These are phyloP conservation scores for Andricus grossulariae DNA, from an alignment of 1,140 invertebrate genomes.

Conservation along the genomic window DNA sequence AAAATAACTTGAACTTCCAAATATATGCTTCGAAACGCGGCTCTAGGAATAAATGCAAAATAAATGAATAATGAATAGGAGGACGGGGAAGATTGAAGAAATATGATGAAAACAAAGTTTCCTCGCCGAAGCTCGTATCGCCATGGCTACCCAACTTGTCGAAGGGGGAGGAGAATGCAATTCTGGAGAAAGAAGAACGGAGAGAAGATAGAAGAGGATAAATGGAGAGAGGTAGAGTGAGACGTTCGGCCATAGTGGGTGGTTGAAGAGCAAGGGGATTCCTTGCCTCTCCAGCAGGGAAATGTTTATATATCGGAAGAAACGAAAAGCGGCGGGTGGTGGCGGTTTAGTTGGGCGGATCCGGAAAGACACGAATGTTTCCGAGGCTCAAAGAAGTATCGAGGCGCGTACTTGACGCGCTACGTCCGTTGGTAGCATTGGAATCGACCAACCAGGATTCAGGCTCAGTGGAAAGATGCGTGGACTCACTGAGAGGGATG, in stretches of 20 bases:
- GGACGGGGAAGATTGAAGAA: slow-evolving; percentile 40
- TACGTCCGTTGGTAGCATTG: neutral
- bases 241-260: slow-evolving; percentile 8
- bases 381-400: neutral
- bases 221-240: neutral
- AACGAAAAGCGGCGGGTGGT: slow-evolving; percentile 48
- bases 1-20: too few relatives aligned
- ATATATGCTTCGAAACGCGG: neutral
- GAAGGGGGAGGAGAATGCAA: slow-evolving; percentile 42
- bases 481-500: neutral
- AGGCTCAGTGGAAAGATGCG: slow-evolving; percentile 4
- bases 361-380: neutral
- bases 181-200: slow-evolving; percentile 33
- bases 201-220: too few relatives aligned
- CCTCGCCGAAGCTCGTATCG: slow-evolving; percentile 49
- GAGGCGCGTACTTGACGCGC: slow-evolving; percentile 2
- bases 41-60: slow-evolving; percentile 6
- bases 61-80: slow-evolving; percentile 31
- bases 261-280: slow-evolving; percentile 37
- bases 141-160: slow-evolving; percentile 50
- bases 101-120: slow-evolving; percentile 50
- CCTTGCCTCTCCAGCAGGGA: slow-evolving; percentile 48
- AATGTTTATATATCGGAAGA: slow-evolving; percentile 64
- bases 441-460: slow-evolving; percentile 19
- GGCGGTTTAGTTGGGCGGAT: slow-evolving; percentile 28